A percentile compares a stretch with the other conserved stretches of the same genome.
These are phyloP conservation scores for Battus philenor DNA, from an alignment of 1,140 invertebrate species.

Conservation along the genomic window DNA sequence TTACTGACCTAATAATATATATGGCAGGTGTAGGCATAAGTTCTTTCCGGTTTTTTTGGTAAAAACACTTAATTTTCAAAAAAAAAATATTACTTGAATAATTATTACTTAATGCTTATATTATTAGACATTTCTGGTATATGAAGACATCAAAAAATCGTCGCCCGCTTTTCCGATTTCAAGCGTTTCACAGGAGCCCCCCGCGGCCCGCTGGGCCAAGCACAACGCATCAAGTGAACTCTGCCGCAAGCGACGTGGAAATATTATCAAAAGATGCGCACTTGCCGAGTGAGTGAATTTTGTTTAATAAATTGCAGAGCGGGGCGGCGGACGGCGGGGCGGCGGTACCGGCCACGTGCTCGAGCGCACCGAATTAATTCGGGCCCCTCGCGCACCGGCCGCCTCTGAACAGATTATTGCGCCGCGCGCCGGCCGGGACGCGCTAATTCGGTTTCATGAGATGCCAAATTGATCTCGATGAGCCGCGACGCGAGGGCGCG, in stretches of 20 bases:
- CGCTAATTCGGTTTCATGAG: conserved; percentile 70
- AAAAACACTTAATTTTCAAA: too few species aligned
- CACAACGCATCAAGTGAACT: conserved; percentile 3
- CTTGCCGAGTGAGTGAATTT: conserved; percentile 9
- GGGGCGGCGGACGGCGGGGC: neutral
- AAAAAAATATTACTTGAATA: too few species aligned
- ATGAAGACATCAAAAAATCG: neutral
- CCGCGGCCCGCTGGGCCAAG: neutral
- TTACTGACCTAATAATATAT: too few species aligned
- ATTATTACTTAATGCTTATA: too few species aligned
- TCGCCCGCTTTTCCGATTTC: conserved; percentile 3
- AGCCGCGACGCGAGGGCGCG: conserved; percentile 12
- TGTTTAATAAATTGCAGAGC: conserved; percentile 21
- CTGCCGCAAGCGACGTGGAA: conserved; percentile 8
- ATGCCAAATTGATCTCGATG: conserved; percentile 65
- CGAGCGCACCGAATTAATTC: conserved; percentile 19
- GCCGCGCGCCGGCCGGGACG: conserved; percentile 28
- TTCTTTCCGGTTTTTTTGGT: too few species aligned
- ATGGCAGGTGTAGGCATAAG: too few species aligned
- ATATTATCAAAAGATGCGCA: conserved; percentile 14
- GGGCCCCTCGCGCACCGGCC: conserved; percentile 6
- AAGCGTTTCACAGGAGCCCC: neutral
- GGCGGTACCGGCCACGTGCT: conserved; percentile 18
- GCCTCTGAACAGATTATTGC: conserved; percentile 30
- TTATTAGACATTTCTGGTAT: neutral